Evolutionary conservation across 2,888 invertebrate genomes (phyloP).

Genomic region (Cistogaster globosa): DNA sequence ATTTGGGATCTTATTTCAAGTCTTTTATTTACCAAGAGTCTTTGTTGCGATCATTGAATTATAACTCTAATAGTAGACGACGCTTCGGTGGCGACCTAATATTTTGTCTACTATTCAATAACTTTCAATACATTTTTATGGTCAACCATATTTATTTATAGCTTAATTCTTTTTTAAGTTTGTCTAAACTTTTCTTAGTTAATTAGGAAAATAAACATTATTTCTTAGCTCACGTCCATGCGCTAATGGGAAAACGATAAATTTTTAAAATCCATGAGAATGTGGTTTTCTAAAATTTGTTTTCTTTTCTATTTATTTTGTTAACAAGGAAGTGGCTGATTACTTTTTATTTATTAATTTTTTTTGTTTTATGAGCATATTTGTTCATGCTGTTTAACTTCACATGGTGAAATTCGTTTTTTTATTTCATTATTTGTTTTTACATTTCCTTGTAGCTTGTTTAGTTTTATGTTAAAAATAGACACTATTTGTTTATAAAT

Average conservation of each 20-base stretch:
- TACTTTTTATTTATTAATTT: conserved; percentile 32
- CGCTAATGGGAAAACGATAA: conserved; percentile 53
- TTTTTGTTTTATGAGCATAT: conserved; percentile 47
- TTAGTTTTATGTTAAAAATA: conserved; percentile 18
- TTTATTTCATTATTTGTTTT: conserved; percentile 15
- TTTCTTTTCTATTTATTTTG: conserved; percentile 28
- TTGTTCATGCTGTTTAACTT: conserved; percentile 62
- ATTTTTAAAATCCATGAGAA: conserved; percentile 56
- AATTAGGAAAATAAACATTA: conserved; percentile 49
- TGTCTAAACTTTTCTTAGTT: conserved; percentile 56
- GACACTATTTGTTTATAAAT: conserved; percentile 9
- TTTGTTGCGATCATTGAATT: too few relatives aligned
- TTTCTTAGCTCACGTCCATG: conserved; percentile 53
- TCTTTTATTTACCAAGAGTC: too few relatives aligned
- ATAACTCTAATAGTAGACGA: too few relatives aligned
- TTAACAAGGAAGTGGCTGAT: conserved; percentile 58
- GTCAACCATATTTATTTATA: conserved; percentile 30
- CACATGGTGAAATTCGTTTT: conserved; percentile 19
- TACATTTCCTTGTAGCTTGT: conserved; percentile 16
- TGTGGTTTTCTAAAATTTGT: conserved; percentile 42
- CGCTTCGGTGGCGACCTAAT: too few relatives aligned
- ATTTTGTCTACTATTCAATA: too few relatives aligned
- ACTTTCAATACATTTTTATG: background rate
- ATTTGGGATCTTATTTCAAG: too few relatives aligned
- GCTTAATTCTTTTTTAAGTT: conserved; percentile 30